Percentiles rank a stretch among this genome's conserved stretches.
phyloP scores from a whole-genome alignment of 1,140 invertebrate genomes.

The Portunus trituberculatus region DNA sequence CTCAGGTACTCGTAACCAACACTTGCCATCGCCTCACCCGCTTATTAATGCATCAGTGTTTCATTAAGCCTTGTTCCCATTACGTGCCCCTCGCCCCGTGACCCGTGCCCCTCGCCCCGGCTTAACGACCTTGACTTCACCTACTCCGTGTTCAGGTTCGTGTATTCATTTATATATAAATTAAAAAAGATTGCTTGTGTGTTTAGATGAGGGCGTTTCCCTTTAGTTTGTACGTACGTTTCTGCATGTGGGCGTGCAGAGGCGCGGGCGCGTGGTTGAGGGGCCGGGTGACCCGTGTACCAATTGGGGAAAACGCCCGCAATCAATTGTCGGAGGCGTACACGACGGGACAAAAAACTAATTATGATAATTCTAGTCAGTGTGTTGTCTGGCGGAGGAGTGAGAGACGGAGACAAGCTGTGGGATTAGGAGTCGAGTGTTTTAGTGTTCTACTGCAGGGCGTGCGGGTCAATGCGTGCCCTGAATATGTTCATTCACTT shows the following conservation, averaged over 20 bases:
- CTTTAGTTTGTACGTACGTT: background rate
- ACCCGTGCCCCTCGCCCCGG: background rate
- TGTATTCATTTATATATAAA: slow-evolving; percentile 28
- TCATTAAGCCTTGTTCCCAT: no score
- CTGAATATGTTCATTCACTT: background rate
- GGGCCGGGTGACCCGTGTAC: slow-evolving; percentile 35
- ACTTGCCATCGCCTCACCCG: no score
- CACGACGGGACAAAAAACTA: slow-evolving; percentile 49
- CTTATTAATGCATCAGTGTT: no score
- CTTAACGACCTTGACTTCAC: background rate
- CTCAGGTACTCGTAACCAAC: background rate
- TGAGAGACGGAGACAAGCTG: background rate
- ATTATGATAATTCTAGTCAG: slow-evolving; percentile 53
- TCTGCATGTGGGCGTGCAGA: slow-evolving; percentile 44
- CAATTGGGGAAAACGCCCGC: slow-evolving; percentile 48
- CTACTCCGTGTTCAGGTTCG: background rate
- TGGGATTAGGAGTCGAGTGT: background rate
- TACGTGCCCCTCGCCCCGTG: background rate
- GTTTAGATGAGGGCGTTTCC: background rate
- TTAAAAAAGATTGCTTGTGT: slow-evolving; percentile 24
- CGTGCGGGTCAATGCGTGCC: background rate
- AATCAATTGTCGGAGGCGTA: slow-evolving; percentile 54
- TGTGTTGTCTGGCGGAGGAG: slow-evolving; percentile 41
- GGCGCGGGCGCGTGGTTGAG: slow-evolving; percentile 41
- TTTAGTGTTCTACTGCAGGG: background rate